Evolutionary conservation across 2,113 vertebrate species (phyloP), one percentile per base, ranked within the genome.

Genomic region (Malurus alboscapulatus): DNA sequence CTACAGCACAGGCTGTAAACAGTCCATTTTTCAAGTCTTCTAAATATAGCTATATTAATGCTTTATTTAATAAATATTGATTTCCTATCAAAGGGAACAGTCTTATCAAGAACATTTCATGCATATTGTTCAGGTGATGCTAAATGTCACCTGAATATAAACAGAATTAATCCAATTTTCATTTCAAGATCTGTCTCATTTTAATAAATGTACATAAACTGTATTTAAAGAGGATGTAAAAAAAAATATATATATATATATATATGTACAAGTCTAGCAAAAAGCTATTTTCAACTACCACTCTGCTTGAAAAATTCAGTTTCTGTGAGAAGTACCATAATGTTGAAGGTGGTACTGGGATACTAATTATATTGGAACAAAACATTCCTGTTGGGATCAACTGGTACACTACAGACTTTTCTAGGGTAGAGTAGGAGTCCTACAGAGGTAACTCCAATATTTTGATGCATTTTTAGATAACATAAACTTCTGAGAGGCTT

Each of bases 1-100:
- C 30, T 78, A 38, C 10, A 77, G 21, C 26, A 80, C 10, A 74
- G 57, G 40, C 48, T 89, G 81, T 91, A 94, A 91, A 94, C 85
- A 95, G n/a, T 24, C 38, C 75, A 84, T 45, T 73, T 94, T 92
- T 78, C 50, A 86, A 24, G 57, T 90, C 61, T 55, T 77, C 38
- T 74, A 61, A 30, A 21, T 83, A 26, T 67, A 45, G 72, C 57
- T 75, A 44, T 55, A 82, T 85, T 58, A 84, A 82, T 92, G 54
- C 54, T 93, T 94, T 71, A 73, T 90, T 93, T 87, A 58, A 65
- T 79, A 66, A 55, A 65, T 38, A 94, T 51, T 91, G 71, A 88
- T 90, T 94, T 87, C 40, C 29, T 71, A 42, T 54, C 48, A 89
- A 83, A 95, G 34, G 7, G 10, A 80, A 26, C n/a, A 34, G 18